Evolutionary conservation across 2,113 vertebrate species (phyloP).

Genomic region (Ictalurus furcatus): DNA sequence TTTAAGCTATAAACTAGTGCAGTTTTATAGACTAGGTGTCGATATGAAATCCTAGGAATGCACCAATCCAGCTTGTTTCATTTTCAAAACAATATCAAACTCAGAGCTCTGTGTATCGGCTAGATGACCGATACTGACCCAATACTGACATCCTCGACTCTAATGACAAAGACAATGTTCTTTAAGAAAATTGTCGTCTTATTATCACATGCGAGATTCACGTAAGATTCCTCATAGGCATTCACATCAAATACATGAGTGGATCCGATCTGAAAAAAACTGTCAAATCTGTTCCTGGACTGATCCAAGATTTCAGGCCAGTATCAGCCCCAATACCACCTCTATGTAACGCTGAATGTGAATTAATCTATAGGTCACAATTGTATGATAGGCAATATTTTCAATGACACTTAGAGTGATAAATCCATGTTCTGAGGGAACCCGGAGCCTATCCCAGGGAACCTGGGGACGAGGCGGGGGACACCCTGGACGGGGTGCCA

Average conservation of each 20-base stretch:
- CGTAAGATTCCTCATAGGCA: background rate
- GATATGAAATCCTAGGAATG: background rate
- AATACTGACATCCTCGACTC: background rate
- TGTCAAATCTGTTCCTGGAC: background rate
- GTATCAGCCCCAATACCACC: background rate
- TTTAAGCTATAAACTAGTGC: background rate
- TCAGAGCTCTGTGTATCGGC: background rate
- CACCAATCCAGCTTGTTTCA: background rate
- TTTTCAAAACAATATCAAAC: background rate
- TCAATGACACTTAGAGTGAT: too few species aligned
- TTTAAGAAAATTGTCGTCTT: background rate
- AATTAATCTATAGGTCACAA: background rate
- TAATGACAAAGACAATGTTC: background rate
- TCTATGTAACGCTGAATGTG: background rate
- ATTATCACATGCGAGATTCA: background rate
- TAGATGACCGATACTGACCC: background rate
- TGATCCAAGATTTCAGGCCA: background rate
- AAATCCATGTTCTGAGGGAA: background rate
- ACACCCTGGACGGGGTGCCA: too few species aligned
- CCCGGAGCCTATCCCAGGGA: too few species aligned
- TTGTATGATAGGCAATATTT: background rate
- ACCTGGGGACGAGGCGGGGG: too few species aligned
- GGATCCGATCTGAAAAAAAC: background rate
- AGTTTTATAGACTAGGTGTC: background rate
- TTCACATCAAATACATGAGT: background rate